Conservation (phyloP, 2,797 vertebrate species). For the Cossypha polioptera region DNA sequence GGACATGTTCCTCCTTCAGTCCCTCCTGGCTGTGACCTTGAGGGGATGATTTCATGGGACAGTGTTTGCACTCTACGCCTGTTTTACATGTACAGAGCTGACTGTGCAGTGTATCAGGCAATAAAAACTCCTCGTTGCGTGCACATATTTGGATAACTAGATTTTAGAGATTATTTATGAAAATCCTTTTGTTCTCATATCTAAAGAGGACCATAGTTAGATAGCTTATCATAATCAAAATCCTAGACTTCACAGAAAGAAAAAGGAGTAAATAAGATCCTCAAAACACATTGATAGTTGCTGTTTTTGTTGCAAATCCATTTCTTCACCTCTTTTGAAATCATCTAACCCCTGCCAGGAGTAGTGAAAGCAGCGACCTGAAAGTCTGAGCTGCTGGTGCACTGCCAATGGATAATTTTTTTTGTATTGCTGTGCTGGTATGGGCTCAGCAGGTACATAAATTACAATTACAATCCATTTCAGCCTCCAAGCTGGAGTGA, state of each 20-base stretch:
- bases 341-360: not conserved
- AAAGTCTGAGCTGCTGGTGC: not conserved
- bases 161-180: not conserved
- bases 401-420: not conserved
- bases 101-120: not conserved
- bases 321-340: conserved; percentile 2
- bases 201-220: not conserved
- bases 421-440: not conserved
- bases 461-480: conserved; percentile 22
- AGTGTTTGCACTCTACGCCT: not conserved
- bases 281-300: not conserved
- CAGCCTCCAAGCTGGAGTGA: not conserved
- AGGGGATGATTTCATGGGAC: not conserved
- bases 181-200: not conserved
- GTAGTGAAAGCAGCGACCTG: not conserved
- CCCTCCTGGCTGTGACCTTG: not conserved
- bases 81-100: not conserved
- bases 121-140: not conserved
- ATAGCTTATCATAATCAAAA: not conserved
- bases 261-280: not conserved
- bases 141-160: not conserved
- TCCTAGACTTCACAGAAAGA: not conserved
- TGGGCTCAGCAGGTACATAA: conserved; percentile 9
- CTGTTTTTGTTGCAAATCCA: not conserved
- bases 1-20: not conserved